Evolutionary conservation across 2,888 invertebrate genomes (phyloP), one percentile per base, ranked within the genome.

Genomic region (Gnatocerus cornutus): DNA sequence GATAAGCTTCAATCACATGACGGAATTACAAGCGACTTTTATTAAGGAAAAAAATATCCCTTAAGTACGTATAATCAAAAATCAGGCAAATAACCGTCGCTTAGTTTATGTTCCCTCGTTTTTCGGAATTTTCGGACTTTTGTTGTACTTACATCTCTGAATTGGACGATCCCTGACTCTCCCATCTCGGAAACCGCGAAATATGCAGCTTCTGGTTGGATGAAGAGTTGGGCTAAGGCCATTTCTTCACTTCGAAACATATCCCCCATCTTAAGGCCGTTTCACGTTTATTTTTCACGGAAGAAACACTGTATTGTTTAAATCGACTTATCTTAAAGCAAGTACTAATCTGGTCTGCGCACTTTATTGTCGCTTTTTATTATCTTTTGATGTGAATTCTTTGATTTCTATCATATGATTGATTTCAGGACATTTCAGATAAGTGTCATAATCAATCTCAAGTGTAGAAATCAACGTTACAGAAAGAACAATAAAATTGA

Each of bases 121-220:
- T 21, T 3, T 21, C 4, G 4, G 1, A 3, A 21, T 21, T 21
- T 21, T n/a, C n/a, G n/a, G n/a, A 21, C 4, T 21, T 21, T 21
- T 21, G 1, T 21, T 21, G 21, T 41, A 41, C 41, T 50, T 87
- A 97, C 96, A 87, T 98, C 97, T 86, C 96, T 91, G 84, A 98
- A 98, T 87, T 98, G 97, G 50, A 97, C 96, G 68, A 94, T 90
- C 73, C 97, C 98, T 33, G 94, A 91, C 86, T 98, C 97, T 62
- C 98, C 98, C 71, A 98, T 88, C 86, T 97, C 97, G 1, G 97
- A 96, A 71, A 98, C 93, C 74, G 96, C 95, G 77, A 93, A 92
- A 86, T 98, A 98, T 0, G 97, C 96, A 30, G 97, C 94, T 87
- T 98, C 98, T 13, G 96, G 95, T 85, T 98, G 97, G 78, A 98